Base-by-base conservation (phyloP, 2,797 vertebrate genomes). In the Oryzias sinensis region DNA sequence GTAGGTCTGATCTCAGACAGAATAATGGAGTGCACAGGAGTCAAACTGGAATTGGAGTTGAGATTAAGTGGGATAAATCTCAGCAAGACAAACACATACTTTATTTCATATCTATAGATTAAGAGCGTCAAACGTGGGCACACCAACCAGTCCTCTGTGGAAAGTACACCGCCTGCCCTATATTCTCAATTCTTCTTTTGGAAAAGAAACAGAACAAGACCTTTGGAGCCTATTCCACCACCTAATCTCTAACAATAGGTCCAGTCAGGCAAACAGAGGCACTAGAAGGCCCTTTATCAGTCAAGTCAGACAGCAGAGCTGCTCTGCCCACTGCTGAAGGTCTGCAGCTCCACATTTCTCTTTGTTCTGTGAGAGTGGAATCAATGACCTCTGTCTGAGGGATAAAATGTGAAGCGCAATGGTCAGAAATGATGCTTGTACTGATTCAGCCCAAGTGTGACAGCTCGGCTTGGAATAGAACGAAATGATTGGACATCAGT, bases 171-270 rank as follows among this genome's bases (percentile, higher is more conserved):
- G 9, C 33, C 29, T 33, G 29, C 29, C 8, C 29, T 11, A 37
- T 57, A 47, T 52, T 55, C 47, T 25, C 46, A 57, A 22, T 70
- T 79, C 62, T 72, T 61, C 56, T 74, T 53, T 53, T 66, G 61
- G 74, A 65, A 64, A 46, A 53, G 72, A 87, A 78, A 65, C 47
- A 73, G 78, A 84, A 62, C 63, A 65, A 70, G 70, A 74, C 67
- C 65, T 65, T 45, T 42, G 62, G 67, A 70, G 65, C 43, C 59
- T 58, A 50, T 29, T 72, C 33, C 63, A 79, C 52, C 58, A 53
- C 80, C 62, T 79, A 81, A 86, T 86, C 75, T 73, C 44, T 56
- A 82, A 88, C 84, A 87, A 86, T 53, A 53, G 66, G 56, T 33
- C 69, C 68, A 81, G 63, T 80, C 76, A 79, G 65, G 58, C 70